Evolutionary conservation across 2,113 vertebrate species (phyloP).

Genomic region (Aythya baeri): DNA sequence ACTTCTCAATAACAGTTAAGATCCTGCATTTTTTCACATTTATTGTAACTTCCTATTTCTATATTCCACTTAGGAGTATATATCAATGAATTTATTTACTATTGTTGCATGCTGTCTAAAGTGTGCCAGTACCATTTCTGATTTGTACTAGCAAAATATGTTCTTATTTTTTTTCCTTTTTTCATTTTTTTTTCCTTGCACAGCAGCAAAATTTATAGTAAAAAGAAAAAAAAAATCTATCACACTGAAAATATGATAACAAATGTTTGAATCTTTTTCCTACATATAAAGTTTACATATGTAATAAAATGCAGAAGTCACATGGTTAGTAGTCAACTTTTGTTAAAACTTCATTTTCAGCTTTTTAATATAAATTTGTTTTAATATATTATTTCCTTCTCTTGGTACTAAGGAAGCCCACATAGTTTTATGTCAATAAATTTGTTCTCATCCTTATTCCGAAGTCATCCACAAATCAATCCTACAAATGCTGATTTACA

Average conservation of each 20-base stretch:
- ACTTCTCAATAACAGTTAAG: not conserved
- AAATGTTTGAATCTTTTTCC: not conserved
- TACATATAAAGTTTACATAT: not conserved
- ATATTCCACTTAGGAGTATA: not conserved
- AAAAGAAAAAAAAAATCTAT: not conserved
- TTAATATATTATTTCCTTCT: not conserved
- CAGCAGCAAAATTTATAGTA: not conserved
- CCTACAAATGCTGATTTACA: not conserved
- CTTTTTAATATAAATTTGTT: not conserved
- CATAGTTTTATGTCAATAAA: not conserved
- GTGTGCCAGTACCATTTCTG: not conserved
- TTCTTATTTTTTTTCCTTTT: not conserved
- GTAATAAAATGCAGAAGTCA: not conserved
- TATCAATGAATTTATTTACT: not conserved
- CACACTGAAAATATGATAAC: not conserved
- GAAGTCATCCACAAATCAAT: not conserved
- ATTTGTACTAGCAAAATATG: not conserved
- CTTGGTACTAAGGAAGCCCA: not conserved
- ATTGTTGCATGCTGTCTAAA: not conserved
- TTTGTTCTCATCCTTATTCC: not conserved
- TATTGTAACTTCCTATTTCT: not conserved
- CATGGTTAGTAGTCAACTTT: not conserved
- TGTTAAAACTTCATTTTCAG: not conserved
- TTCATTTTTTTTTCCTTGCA: not conserved
- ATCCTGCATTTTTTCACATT: not conserved